Evolutionary conservation across 2,888 invertebrate species (phyloP).

Genomic region (Ophion ventricosus): DNA sequence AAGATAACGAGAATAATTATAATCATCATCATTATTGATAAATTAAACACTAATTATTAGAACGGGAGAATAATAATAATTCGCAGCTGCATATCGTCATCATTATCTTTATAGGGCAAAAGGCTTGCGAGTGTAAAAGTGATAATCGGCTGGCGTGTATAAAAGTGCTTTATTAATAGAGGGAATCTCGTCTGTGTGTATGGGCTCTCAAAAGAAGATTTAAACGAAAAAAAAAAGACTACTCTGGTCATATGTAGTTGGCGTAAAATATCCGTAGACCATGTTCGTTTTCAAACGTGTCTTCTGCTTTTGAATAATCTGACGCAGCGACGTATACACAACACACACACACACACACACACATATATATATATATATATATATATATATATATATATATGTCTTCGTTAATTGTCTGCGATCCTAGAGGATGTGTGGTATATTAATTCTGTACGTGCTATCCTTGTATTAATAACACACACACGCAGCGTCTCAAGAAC

Average conservation of each 20-base stretch:
- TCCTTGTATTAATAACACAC: conserved; percentile 16
- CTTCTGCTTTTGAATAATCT: conserved; percentile 15
- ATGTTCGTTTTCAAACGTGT: conserved; percentile 30
- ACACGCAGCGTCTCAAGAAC: conserved; percentile 9
- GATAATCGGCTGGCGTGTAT: conserved; percentile 70
- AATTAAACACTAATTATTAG: conserved; percentile 45
- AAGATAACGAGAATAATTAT: conserved; percentile 68
- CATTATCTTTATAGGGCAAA: conserved; percentile 66
- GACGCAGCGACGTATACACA: conserved; percentile 18
- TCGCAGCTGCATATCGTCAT: conserved; percentile 66
- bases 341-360: conserved; percentile 11
- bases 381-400: conserved; percentile 17
- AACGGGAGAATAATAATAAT: conserved; percentile 40
- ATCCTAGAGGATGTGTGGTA: conserved; percentile 21
- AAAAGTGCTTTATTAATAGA: conserved; percentile 70
- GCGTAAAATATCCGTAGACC: conserved; percentile 53
- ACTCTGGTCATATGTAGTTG: conserved; percentile 52
- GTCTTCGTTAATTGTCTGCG: conserved; percentile 34
- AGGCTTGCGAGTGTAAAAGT: conserved; percentile 71
- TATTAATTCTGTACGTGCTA: conserved; percentile 16
- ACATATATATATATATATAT: background rate
- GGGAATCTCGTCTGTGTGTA: conserved; percentile 29
- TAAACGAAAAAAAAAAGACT: background rate
- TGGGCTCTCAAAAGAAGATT: background rate
- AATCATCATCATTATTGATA: conserved; percentile 62